Base-by-base conservation (phyloP, 2,113 vertebrate species). In the Dinomys branickii region DNA sequence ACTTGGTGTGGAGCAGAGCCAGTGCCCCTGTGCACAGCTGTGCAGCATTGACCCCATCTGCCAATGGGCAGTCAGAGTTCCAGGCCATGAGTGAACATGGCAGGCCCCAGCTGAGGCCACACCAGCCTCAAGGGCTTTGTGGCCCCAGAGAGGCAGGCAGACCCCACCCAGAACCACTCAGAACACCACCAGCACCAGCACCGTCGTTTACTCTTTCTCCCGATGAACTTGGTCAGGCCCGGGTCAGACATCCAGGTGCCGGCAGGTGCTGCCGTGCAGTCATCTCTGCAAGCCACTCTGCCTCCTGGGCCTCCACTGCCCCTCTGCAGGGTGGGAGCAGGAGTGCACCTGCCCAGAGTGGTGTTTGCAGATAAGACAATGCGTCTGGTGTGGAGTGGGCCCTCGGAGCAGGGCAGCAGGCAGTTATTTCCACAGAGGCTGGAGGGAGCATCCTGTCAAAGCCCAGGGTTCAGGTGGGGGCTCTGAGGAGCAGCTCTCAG, bases 181-280 rank as follows among this genome's bases (percentile, higher is more conserved):
- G 47, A n/a, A 22, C 30, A 10, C 69, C n/a, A 71, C 35, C 35
- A 20, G 30, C 65, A 19, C 65, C 33, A 35, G 33, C 35, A n/a
- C 81, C 54, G 14, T 14, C 7, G 0, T 22, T 81, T 6, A 10
- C 14, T 65, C 33, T 54, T 52, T 30, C 58, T 47, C 24, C 28
- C 26, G 3, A 12, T 63, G 28, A 78, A 77, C 28, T 5, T 28
- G 82, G 11, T 41, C 44, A 33, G 52, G 82, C 28, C 24, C 0
- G 8, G 3, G 8, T 80, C 9, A 58, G 84, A 47, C 13, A 47
- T 44, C 35, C 11, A 7, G 14, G 3, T 38, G 41, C 69, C 30
- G 2, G 41, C 33, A 5, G 44, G 14, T 24, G 5, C 2, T 61
- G 4, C 4, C 4, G 19, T 0, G 0, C 20, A 16, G 30, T 78